These are phyloP conservation scores for Lindbergichthys nudifrons DNA, from an alignment of 2,797 vertebrate species.

Conservation along the genomic window DNA sequence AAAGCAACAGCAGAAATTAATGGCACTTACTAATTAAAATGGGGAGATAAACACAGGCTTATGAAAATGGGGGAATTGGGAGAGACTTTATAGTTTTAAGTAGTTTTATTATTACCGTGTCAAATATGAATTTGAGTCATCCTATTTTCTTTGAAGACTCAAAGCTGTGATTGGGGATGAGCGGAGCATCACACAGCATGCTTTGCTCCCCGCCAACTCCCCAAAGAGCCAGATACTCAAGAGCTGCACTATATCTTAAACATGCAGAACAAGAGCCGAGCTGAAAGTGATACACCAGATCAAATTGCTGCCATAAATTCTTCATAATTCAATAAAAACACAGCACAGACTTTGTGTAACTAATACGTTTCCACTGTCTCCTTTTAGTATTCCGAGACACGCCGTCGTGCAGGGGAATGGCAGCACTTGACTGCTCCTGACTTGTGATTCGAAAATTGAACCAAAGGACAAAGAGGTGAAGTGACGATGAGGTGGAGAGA, in stretches of 20 bases:
- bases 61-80: slow-evolving; percentile 73
- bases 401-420: slow-evolving; percentile 57
- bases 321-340: slow-evolving; percentile 80
- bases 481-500: slow-evolving; percentile 75
- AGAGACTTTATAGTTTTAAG: slow-evolving; percentile 83
- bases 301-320: slow-evolving; percentile 80
- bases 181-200: slow-evolving; percentile 70
- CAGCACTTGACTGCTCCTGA: slow-evolving; percentile 80
- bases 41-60: slow-evolving; percentile 82
- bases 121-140: slow-evolving; percentile 78
- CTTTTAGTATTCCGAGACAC: slow-evolving; percentile 62
- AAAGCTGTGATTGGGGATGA: slow-evolving; percentile 77
- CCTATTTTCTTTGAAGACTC: slow-evolving; percentile 81
- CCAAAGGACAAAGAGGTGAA: slow-evolving; percentile 82
- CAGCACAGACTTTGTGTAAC: slow-evolving; percentile 67
- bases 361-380: slow-evolving; percentile 61
- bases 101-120: slow-evolving; percentile 82
- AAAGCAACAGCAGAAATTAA: slow-evolving; percentile 83
- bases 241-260: slow-evolving; percentile 76
- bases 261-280: slow-evolving; percentile 75
- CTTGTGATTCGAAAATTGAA: slow-evolving; percentile 81
- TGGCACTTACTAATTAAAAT: slow-evolving; percentile 85
- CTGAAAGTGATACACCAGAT: slow-evolving; percentile 77
- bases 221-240: slow-evolving; percentile 74
- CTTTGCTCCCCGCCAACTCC: slow-evolving; percentile 75